Percentiles rank a stretch among this genome's conserved stretches.
phyloP scores from a whole-genome alignment of 2,113 vertebrate genomes.

The Poeciliopsis retropinna region DNA sequence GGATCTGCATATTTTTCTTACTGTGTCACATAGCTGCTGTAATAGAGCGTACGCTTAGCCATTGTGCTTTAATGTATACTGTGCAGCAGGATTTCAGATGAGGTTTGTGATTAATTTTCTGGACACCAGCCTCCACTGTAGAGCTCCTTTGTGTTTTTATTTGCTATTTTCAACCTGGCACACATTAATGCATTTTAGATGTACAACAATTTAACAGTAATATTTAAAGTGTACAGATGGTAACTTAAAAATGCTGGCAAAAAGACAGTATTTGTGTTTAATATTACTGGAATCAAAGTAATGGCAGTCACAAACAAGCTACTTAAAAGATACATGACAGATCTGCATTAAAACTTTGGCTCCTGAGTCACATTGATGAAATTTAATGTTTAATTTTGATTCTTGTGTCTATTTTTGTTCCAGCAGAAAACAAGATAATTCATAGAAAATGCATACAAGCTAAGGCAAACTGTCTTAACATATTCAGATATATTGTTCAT shows the following conservation, averaged over 20 bases:
- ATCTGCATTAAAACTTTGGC: too few relatives aligned
- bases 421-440: too few relatives aligned
- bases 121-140: constrained; percentile 3
- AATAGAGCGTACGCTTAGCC: background rate
- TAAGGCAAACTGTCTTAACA: background rate
- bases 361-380: too few relatives aligned
- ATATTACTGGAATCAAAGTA: background rate
- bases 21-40: constrained; percentile 34
- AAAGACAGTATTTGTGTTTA: background rate
- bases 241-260: background rate
- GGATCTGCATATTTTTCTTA: constrained; percentile 47
- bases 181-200: background rate
- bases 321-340: background rate
- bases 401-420: too few relatives aligned
- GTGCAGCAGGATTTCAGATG: constrained; percentile 4
- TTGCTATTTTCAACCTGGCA: constrained; percentile 3
- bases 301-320: background rate
- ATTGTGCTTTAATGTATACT: constrained; percentile 9
- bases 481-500: background rate
- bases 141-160: constrained; percentile 21
- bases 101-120: constrained; percentile 19
- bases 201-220: constrained; percentile 22
- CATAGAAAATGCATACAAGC: background rate
- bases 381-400: too few relatives aligned
- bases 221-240: constrained; percentile 14